Base-by-base conservation (phyloP, 2,888 invertebrate species). In the Phaonia tiefii region DNA sequence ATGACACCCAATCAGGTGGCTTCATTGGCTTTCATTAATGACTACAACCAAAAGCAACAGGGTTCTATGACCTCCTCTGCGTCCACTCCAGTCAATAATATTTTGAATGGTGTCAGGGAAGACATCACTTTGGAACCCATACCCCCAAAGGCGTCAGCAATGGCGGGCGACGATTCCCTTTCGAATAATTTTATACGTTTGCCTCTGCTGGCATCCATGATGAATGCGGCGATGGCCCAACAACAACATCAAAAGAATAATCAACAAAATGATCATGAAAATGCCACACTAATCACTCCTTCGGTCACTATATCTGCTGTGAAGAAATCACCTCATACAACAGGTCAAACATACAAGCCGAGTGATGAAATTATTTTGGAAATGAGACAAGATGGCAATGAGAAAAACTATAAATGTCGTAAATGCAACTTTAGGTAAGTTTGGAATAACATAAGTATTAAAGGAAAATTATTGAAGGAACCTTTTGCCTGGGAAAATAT, bases 321-420 rank as follows among this genome's bases (percentile, higher is more conserved):
- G 13, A 90, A 90, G 80, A 87, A 90, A 3, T 84, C 87, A 78
- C 92, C 92, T 17, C 90, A 92, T 22, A 92, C 92, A 39, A 92
- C 93, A 1, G 66, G 75, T 42, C 56, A 49, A n/a, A 65, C 51
- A 17, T 90, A 93, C 81, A 94, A 94, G 85, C 93, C 94, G 25
- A 92, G 93, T 17, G 93, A 94, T 86, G 91, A 93, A 84, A 86
- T 90, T 17, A 86, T 90, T 66, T 92, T 92, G 75, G 92, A 87
- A 86, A 86, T 88, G 20, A 88, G 89, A 39, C 85, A 91, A 86
- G 90, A 92, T 86, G 91, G 92, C 85, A 92, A 85, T 66, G 92
- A 93, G 51, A 96, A 95, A 91, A 91, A 95, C 85, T 97, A 97
- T 95, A 96, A 96, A 89, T 98, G 98, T 91, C 96, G 96, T 91